A percentile compares a stretch with the other conserved stretches of the same genome.
These are phyloP conservation scores for Mus minutoides DNA, from an alignment of 2,797 vertebrate species.

Conservation along the genomic window DNA sequence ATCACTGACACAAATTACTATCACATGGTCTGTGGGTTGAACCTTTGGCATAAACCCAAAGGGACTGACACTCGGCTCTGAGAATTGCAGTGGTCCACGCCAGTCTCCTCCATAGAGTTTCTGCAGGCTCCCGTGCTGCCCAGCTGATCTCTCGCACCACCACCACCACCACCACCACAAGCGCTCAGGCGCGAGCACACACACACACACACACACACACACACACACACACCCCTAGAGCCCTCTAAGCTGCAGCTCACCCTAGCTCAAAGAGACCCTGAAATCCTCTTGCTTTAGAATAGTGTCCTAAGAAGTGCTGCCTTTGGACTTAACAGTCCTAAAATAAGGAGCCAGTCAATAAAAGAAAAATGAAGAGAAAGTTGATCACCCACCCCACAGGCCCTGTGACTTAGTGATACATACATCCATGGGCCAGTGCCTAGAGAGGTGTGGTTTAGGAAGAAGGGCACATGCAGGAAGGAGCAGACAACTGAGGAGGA, in stretches of 20 bases:
- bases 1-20: not conserved
- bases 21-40: not conserved
- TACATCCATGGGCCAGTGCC: too few relatives aligned
- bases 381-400: not conserved
- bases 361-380: not conserved
- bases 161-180: too few relatives aligned
- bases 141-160: not conserved
- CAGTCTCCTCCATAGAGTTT: not conserved
- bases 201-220: too few relatives aligned
- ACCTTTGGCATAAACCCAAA: not conserved
- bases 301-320: not conserved
- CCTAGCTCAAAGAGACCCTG: not conserved
- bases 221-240: not conserved
- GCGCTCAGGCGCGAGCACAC: too few relatives aligned
- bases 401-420: not conserved
- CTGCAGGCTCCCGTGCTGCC: not conserved
- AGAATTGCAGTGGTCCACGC: not conserved
- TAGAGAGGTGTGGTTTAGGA: not conserved
- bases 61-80: not conserved
- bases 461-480: rapidly evolving
- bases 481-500: not conserved
- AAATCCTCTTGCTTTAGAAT: not conserved
- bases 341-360: not conserved
- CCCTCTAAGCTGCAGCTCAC: not conserved
- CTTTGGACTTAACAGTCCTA: not conserved